phyloP scores from a whole-genome alignment of 1,140 invertebrate genomes.

The Paracyclopina nana region DNA sequence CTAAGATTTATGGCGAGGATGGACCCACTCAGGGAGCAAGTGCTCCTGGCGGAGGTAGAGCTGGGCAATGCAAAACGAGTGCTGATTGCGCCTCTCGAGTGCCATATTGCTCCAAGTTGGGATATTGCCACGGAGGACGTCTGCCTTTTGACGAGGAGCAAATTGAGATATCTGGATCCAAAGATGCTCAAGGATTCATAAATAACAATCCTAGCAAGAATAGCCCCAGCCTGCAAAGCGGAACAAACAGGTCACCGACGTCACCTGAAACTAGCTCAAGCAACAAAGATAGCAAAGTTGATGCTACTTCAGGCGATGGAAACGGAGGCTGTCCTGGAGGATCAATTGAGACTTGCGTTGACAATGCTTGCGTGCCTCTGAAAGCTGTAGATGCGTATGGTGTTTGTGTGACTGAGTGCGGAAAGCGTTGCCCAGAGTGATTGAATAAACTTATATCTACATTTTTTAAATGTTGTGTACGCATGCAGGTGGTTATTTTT shows the following conservation, averaged over 20 bases:
- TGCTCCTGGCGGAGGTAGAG: slow-evolving; percentile 4
- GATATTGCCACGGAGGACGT: slow-evolving; percentile 15
- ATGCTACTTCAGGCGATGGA: too few species aligned
- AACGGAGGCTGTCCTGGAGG: too few species aligned
- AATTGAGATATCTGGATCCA: slow-evolving; percentile 2
- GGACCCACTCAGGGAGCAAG: slow-evolving; percentile 10
- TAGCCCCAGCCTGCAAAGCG: slow-evolving; percentile 3
- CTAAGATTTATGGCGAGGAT: slow-evolving; percentile 14
- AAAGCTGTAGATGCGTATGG: too few species aligned
- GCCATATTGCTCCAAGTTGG: slow-evolving; percentile 15
- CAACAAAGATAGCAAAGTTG: too few species aligned
- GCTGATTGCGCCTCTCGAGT: slow-evolving; percentile 12
- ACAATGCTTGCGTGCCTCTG: too few species aligned
- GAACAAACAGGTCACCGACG: not conserved
- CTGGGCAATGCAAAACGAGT: slow-evolving; percentile 14
- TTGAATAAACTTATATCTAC: too few species aligned
- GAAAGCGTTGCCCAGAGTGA: too few species aligned
- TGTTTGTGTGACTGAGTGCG: too few species aligned
- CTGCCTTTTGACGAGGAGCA: slow-evolving; percentile 16
- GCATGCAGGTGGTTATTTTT: too few species aligned
- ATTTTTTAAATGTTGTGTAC: too few species aligned
- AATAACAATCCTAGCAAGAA: slow-evolving; percentile 14
- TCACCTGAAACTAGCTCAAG: not conserved
- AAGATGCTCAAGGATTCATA: slow-evolving; percentile 10
- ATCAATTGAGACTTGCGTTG: too few species aligned